Percentiles rank a stretch among this genome's conserved stretches.
phyloP scores from a whole-genome alignment of 2,797 vertebrate species.

The Ptychobarbus kaznakovi region DNA sequence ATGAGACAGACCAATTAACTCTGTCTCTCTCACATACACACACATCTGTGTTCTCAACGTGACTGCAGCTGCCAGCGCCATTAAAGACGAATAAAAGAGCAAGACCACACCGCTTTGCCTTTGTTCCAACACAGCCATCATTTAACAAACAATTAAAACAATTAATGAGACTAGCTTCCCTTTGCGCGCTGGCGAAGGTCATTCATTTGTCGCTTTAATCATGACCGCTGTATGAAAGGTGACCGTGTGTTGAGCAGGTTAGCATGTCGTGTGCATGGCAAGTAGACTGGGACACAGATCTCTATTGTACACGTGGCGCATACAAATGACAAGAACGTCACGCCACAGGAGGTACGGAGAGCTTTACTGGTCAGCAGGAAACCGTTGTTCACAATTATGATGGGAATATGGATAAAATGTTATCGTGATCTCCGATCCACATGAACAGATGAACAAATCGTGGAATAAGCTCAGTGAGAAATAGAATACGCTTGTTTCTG shows the following conservation, averaged over 20 bases:
- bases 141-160: conserved; percentile 57
- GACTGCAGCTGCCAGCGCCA: conserved; percentile 50
- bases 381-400: neutral
- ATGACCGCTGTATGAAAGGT: conserved; percentile 29
- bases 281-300: conserved; percentile 59
- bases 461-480: neutral
- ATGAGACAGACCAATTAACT: conserved; percentile 64
- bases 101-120: conserved; percentile 35
- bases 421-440: neutral
- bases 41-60: conserved; percentile 31
- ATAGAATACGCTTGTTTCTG: neutral
- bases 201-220: conserved; percentile 26
- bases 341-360: conserved; percentile 47
- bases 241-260: conserved; percentile 50
- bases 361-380: neutral
- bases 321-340: conserved; percentile 61
- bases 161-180: conserved; percentile 45
- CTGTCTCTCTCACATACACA: conserved; percentile 23
- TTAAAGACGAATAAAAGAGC: conserved; percentile 56
- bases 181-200: neutral
- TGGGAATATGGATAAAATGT: conserved; percentile 5
- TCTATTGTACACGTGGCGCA: conserved; percentile 58
- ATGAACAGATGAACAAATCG: neutral
- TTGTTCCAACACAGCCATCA: conserved; percentile 38
- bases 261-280: conserved; percentile 63